Base-by-base conservation (phyloP, 1,140 invertebrate genomes). In the Hylyphantes graminicola region DNA sequence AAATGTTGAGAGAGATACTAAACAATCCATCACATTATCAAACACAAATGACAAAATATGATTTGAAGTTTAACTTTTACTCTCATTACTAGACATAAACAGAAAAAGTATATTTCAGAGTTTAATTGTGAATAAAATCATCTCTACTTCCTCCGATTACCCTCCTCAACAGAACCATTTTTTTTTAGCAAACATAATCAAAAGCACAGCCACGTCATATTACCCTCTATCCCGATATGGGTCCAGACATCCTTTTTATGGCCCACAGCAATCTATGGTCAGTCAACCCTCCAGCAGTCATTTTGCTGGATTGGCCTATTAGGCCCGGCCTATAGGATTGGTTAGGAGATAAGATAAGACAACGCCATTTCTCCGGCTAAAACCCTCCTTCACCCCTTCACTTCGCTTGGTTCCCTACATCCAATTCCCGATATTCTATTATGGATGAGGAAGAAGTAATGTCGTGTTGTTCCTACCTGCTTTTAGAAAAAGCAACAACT, bases 301-400 rank as follows among this genome's bases (percentile, higher is more conserved):
- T 80, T 80, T 70, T 51, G 51, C 19, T 19, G 67, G 77, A 80
- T 80, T 80, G 77, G 77, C 55, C 77, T 80, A 80, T 80, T 80
- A 80, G 77, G 50, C 51, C 67, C 77, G 54, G 77, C 35, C 35
- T 80, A 80, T 80, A 80, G 77, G 67, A 80, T 80, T 80, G 77
- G 77, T 61, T 80, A 70, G n/a, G 54, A n/a, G 77, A 80, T 80
- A 80, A 80, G 77, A 80, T 80, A 80, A 80, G 77, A 80, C 77
- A 80, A 70, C 76, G 76, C n/a, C 76, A 78, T 78, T 78, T 55
- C 64, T 67, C 64, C 51, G 17, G 54, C n/a, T 51, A 8, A 51
- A 11, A 10, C 48, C 68, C 50, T 53, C 50, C 9, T 10, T 35
- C 35, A 35, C 50, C 50, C 17, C 21, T 17, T 17, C 15, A 54